Evolutionary conservation across 2,797 vertebrate species (phyloP), one percentile per base, ranked within the genome.

Genomic region (Sebastes itinus): DNA sequence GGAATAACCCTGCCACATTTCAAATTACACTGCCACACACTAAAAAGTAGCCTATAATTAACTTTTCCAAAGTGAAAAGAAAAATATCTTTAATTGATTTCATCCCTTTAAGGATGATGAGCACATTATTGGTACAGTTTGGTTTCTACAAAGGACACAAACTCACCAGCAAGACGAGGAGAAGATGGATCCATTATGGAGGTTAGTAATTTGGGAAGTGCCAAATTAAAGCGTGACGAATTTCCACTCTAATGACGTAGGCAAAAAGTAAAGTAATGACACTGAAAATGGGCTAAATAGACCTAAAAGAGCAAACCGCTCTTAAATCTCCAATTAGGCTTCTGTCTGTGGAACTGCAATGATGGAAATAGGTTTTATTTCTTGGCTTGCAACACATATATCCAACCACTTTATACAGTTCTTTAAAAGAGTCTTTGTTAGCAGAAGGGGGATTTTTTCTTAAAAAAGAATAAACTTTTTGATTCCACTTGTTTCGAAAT

Each of bases 201-300:
- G 18, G 30, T 9, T 27, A 32, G 54, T 22, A 2, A 52, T 60
- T 80, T 61, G 74, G 2, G 63, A 80, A 80, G 54, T 23, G 14
- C 22, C 33, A 25, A 64, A 77, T 64, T 46, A 13, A 76, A 28
- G 49, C 30, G 38, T 72, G 63, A 61, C 42, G 3, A 56, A 55
- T 83, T 67, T 42, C 59, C n/a, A 59, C 64, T 28, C 27, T 64
- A 49, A 84, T 66, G 64, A 72, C 27, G 30, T 9, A 35, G 20
- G 56, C 25, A 68, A 65, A 71, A 68, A 74, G 8, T 65, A 12
- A 80, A 66, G 62, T 25, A 28, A 66, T 64, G 49, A 68, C 22
- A 59, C 33, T 75, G 1, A 22, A 18, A 74, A 62, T 2, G 22
- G 11, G 32, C 33, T 70, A 32, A 60, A 63, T 28, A 20, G 52